phyloP scores from a whole-genome alignment of 1,140 invertebrate genomes.

The Trachelipus rathkii region DNA sequence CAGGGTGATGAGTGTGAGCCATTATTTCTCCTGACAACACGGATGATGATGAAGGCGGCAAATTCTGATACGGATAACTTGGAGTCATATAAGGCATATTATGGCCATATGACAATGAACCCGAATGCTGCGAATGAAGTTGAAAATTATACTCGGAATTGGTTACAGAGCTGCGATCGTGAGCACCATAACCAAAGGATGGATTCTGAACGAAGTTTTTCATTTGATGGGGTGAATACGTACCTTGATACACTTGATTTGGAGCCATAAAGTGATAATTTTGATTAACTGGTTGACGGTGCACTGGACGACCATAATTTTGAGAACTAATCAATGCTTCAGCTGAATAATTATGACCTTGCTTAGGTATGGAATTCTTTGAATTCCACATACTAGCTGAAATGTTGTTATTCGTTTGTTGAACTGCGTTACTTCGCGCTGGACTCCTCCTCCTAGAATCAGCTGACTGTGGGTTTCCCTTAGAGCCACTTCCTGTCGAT shows the following conservation, averaged over 20 bases:
- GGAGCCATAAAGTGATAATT: constrained; percentile 43
- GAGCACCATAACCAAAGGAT: constrained; percentile 39
- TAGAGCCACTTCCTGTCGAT: constrained; percentile 27
- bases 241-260: constrained; percentile 44
- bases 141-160: constrained; percentile 45
- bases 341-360: constrained; percentile 41
- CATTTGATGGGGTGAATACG: constrained; percentile 42
- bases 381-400: constrained; percentile 36
- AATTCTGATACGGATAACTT: constrained; percentile 43
- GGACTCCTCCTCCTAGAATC: constrained; percentile 38
- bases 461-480: constrained; percentile 30
- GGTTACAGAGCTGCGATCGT: constrained; percentile 37
- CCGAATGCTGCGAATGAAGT: constrained; percentile 39
- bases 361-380: constrained; percentile 34
- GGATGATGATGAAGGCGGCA: constrained; percentile 38
- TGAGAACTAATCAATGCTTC: constrained; percentile 43
- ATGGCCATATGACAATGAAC: constrained; percentile 38
- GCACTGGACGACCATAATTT: constrained; percentile 38
- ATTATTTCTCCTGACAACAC: constrained; percentile 43
- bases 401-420: constrained; percentile 33
- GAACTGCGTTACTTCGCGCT: constrained; percentile 33
- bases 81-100: constrained; percentile 45
- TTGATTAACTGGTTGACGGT: constrained; percentile 38
- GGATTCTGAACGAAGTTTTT: constrained; percentile 44
- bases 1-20: constrained; percentile 40